Base-by-base conservation (phyloP, 2,113 vertebrate genomes). In the Trematomus loennbergii region DNA sequence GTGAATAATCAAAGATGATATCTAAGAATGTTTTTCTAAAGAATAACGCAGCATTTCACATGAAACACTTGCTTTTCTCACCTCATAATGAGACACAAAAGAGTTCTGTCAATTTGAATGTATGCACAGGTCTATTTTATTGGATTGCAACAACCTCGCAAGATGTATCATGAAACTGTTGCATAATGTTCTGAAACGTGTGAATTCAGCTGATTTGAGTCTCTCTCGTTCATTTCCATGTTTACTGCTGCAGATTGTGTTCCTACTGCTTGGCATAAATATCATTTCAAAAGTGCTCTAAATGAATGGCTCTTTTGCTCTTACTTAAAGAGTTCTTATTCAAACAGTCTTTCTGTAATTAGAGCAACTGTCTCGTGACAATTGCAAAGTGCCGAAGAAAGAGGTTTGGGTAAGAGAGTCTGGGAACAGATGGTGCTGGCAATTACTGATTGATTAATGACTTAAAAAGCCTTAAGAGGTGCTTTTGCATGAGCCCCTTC, bases 351-450 rank as follows among this genome's bases (percentile, higher is more conserved):
- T 55, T 49, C 72, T 74, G 70, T 68, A 74, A 75, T 60, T 59
- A 77, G 55, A 82, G 65, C n/a, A 71, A 63, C 46, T 33, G 74
- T 79, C 85, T 76, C 83, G 52, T 75, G 73, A 84, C 78, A 82
- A 82, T 67, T 67, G 48, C 49, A 66, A 60, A 75, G 65, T 33
- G n/a, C 20, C 45, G 68, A 75, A 16, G 69, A 79, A 79, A 75
- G 74, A 46, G 78, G 43, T 83, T 78, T 77, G 22, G 48, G 66
- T 13, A 20, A 62, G 53, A 69, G 58, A 73, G 75, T 72, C 67
- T 68, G 54, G 33, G 74, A 92, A 78, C 86, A 92, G 91, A 86
- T 91, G 86, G 79, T 62, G 63, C 57, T 50, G 49, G 67, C n/a
- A 87, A 75, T 83, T 87, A 79, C 53, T 57, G 71, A 91, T 65